Evolutionary conservation across 2,797 vertebrate species (phyloP).

Genomic region (Carduelis carduelis): DNA sequence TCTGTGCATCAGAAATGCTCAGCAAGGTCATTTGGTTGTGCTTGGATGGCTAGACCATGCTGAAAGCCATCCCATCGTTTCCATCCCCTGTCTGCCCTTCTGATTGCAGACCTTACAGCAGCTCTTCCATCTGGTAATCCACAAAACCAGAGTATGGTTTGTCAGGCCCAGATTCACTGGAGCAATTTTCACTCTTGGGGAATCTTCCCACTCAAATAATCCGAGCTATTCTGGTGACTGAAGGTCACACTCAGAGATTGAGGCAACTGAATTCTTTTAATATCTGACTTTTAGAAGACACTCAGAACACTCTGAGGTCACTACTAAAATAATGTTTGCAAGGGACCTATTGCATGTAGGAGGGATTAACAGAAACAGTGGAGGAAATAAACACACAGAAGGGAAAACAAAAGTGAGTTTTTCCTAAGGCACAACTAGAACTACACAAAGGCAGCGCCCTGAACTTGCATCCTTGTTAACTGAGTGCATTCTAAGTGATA

Average conservation of each 20-base stretch:
- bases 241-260: neutral
- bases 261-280: neutral
- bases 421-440: conserved; percentile 28
- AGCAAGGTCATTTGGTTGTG: neutral
- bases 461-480: conserved; percentile 59
- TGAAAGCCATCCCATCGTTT: neutral
- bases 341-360: neutral
- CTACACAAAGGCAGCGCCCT: conserved; percentile 50
- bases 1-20: neutral
- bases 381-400: conserved; percentile 18
- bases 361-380: neutral
- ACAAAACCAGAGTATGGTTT: neutral
- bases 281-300: neutral
- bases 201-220: neutral
- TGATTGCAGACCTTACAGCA: neutral
- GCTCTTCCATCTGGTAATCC: neutral
- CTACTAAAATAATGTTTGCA: neutral
- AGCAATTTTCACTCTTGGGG: neutral
- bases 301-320: neutral
- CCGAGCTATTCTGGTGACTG: neutral
- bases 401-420: conserved; percentile 60
- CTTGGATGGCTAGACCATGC: neutral
- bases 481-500: conserved; percentile 39
- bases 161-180: neutral
- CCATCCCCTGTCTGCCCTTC: neutral